phyloP scores from a whole-genome alignment of 2,888 invertebrate genomes.

The Punctoribates punctum region DNA sequence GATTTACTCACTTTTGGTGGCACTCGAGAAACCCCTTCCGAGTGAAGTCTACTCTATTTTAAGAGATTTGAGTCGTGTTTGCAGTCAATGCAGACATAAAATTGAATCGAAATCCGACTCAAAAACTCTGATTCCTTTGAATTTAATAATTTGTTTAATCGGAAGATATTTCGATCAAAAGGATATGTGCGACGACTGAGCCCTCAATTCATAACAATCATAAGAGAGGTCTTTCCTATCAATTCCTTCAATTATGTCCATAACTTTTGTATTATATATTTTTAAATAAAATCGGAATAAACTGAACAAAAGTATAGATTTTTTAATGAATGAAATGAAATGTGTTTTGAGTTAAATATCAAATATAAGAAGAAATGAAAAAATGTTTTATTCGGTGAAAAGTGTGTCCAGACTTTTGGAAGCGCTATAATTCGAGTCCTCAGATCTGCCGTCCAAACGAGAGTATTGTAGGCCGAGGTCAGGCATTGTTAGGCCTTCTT shows the following conservation, averaged over 20 bases:
- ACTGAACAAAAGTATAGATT: too few species aligned
- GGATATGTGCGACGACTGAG: constrained; percentile 37
- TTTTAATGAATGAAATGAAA: too few species aligned
- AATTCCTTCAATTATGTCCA: background rate
- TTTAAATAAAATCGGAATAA: too few species aligned
- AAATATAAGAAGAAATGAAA: too few species aligned
- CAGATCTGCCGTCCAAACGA: too few species aligned
- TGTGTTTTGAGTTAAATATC: too few species aligned
- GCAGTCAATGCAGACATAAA: constrained; percentile 27
- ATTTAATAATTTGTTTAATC: constrained; percentile 41
- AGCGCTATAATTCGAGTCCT: too few species aligned
- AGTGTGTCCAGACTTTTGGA: too few species aligned
- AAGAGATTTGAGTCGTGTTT: constrained; percentile 36
- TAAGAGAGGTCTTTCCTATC: background rate
- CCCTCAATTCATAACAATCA: background rate
- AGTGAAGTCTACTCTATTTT: constrained; percentile 37
- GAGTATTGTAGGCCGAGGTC: too few species aligned
- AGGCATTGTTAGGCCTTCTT: too few species aligned
- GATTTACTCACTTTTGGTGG: constrained; percentile 40
- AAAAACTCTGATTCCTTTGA: constrained; percentile 23
- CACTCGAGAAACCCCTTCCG: constrained; percentile 37
- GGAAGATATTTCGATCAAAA: constrained; percentile 41
- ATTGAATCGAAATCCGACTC: background rate
- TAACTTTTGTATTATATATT: background rate
- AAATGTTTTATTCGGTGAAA: too few species aligned